phyloP scores from a whole-genome alignment of 1,140 invertebrate genomes.

The Bombus waltoni region DNA sequence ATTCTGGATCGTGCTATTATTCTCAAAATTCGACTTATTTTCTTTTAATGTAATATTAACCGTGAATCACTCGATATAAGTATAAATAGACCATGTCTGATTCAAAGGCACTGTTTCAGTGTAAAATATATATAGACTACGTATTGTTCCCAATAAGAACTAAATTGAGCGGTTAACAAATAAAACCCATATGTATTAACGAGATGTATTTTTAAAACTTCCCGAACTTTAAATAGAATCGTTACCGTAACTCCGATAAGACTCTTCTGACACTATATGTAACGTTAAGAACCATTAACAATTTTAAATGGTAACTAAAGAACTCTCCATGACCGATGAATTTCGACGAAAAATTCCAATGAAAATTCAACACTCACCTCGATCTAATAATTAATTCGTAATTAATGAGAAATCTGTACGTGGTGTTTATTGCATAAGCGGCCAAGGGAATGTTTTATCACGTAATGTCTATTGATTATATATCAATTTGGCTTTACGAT shows the following conservation, averaged over 20 bases:
- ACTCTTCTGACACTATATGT: not conserved
- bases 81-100: slow-evolving; percentile 26
- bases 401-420: not conserved
- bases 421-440: not conserved
- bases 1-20: not conserved
- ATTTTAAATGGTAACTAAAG: not conserved
- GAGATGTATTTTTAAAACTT: not conserved
- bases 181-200: not conserved
- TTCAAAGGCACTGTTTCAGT: not conserved
- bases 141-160: slow-evolving; percentile 15
- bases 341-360: not conserved
- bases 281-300: not conserved
- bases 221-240: not conserved
- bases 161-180: slow-evolving; percentile 6
- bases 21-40: not conserved
- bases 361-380: not conserved
- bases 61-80: slow-evolving; percentile 14
- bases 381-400: not conserved
- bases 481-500: not conserved
- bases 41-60: slow-evolving; percentile 8
- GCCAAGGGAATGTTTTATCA: not conserved
- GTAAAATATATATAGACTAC: slow-evolving; percentile 19
- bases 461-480: not conserved
- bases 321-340: not conserved
- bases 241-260: not conserved